Evolutionary conservation across 2,113 vertebrate genomes (phyloP), one percentile per base, ranked within the genome.

Genomic region (Brevimyrus niger): DNA sequence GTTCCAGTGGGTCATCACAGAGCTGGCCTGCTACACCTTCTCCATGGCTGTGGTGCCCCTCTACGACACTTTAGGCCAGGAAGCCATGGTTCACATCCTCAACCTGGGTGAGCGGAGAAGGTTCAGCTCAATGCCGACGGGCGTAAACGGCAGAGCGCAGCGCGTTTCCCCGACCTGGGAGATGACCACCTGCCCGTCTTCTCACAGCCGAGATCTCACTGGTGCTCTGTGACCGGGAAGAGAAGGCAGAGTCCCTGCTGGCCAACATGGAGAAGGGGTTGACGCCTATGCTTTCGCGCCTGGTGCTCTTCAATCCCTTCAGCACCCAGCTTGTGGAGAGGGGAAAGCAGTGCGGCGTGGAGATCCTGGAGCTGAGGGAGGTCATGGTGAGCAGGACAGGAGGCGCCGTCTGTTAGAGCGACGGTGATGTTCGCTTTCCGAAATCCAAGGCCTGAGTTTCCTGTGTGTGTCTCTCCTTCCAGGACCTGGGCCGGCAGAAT

Each of bases 11-110:
- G 92, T 95, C n/a, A 95, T 96, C 88, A 92, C 96, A 48, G 96
- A 96, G 90, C 88, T 96, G 92, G 96, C 94, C 76, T 96, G 96
- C 91, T 96, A 96, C 93, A 95, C 95, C 0, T 96, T 93, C 93
- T 96, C 96, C 47, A 96, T 96, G 96, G 95, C 92, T 0, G 91
- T 96, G 89, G 96, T 96, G 31, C 96, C 96, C 69, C 94, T 96
- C 65, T 96, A 96, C 6, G 96, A 96, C 76, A 96, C 96, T 0
- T 93, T 96, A 90, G 96, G 96, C 2, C 84, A 92, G 89, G 96
- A 96, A 89, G 95, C 95, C 1, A 96, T 96, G 94, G 93, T 96
- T 44, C 95, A 96, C 91, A 96, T 96, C 44, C 93, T 96, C 87
- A 94, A 95, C 90, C 92, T 96, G 69, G 95, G 96, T 96, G 82